These are phyloP conservation scores for Zosterops japonicus DNA, from an alignment of 2,113 vertebrate genomes.

Conservation along the genomic window DNA sequence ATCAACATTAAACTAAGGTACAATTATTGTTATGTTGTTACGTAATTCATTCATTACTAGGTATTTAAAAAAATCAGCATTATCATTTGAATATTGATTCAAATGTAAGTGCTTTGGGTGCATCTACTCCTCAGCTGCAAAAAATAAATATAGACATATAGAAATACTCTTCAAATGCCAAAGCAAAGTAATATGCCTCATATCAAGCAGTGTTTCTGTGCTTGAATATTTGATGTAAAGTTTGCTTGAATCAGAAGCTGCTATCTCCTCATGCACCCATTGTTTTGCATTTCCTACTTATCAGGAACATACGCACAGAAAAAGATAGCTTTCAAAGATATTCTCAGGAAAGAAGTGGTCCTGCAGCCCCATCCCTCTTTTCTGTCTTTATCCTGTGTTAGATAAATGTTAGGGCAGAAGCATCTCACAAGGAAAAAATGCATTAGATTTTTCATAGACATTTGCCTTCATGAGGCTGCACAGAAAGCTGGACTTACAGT, in stretches of 20 bases:
- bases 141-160: background rate
- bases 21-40: background rate
- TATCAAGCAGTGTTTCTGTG: background rate
- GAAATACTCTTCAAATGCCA: background rate
- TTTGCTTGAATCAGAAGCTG: background rate
- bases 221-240: background rate
- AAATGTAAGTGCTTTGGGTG: background rate
- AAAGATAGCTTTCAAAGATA: background rate
- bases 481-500: background rate
- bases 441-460: rapidly evolving
- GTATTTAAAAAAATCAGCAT: background rate
- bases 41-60: background rate
- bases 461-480: background rate
- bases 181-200: background rate
- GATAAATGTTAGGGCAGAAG: background rate
- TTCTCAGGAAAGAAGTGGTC: background rate
- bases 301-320: background rate
- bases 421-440: background rate
- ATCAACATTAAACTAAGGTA: background rate
- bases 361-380: background rate
- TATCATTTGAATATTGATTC: background rate
- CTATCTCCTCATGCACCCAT: background rate
- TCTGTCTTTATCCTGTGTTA: background rate
- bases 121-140: background rate
- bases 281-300: background rate